phyloP scores from a whole-genome alignment of 2,113 vertebrate genomes.

The Vicugna pacos region DNA sequence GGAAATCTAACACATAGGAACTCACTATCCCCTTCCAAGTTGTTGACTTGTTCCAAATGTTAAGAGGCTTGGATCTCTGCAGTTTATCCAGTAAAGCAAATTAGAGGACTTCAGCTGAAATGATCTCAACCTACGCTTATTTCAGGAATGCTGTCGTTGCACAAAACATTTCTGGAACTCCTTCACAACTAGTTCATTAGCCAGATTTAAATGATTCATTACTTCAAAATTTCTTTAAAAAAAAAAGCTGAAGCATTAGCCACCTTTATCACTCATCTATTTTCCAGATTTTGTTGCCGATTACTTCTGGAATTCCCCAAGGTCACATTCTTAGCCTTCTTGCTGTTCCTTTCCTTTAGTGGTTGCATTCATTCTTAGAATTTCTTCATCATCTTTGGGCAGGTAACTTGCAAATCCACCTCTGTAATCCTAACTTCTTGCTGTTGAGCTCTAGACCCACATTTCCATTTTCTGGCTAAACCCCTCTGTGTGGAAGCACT shows the following conservation, averaged over 20 bases:
- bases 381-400: not conserved
- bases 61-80: slow-evolving; percentile 16
- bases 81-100: slow-evolving; percentile 21
- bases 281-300: not conserved
- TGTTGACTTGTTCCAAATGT: slow-evolving; percentile 27
- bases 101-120: not conserved
- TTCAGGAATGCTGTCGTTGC: not conserved
- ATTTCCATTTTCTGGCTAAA: slow-evolving; percentile 1
- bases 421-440: not conserved
- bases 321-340: not conserved
- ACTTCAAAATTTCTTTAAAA: not conserved
- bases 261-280: not conserved
- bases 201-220: slow-evolving; percentile 47
- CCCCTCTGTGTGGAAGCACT: not conserved
- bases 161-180: slow-evolving; percentile 14
- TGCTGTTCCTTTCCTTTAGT: not conserved
- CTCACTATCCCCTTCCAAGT: slow-evolving; percentile 23
- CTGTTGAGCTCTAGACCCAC: not conserved
- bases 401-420: not conserved
- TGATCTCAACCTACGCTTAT: not conserved
- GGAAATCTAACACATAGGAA: not conserved
- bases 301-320: slow-evolving; percentile 9
- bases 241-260: not conserved
- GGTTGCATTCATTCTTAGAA: not conserved
- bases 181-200: slow-evolving; percentile 8